phyloP scores from a whole-genome alignment of 2,888 invertebrate genomes.

The Campaea margaritaria region DNA sequence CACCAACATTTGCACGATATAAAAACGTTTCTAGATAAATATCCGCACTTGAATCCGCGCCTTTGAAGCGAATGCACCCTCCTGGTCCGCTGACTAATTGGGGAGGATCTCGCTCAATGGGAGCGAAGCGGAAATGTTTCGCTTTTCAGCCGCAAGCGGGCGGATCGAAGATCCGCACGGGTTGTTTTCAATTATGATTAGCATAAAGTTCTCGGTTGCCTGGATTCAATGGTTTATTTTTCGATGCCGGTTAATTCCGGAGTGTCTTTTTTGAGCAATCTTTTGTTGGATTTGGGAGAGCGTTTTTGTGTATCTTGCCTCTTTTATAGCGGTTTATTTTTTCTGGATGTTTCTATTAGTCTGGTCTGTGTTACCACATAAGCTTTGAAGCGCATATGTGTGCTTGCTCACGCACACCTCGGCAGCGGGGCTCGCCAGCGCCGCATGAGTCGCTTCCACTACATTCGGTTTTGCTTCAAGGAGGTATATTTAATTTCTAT shows the following conservation, averaged over 20 bases:
- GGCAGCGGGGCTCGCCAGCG: too few relatives aligned
- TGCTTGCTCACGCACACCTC: too few relatives aligned
- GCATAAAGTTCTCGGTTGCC: slow-evolving; percentile 21
- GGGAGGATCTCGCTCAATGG: slow-evolving; percentile 11
- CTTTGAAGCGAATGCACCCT: slow-evolving; percentile 12
- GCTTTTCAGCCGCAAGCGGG: slow-evolving; percentile 5
- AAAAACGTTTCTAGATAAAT: slow-evolving; percentile 33
- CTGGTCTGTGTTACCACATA: too few relatives aligned
- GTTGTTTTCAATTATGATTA: slow-evolving; percentile 24
- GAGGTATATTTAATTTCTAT: too few relatives aligned
- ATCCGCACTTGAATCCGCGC: slow-evolving; percentile 9
- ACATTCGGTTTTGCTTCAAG: too few relatives aligned
- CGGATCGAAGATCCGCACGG: slow-evolving; percentile 17
- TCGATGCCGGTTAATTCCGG: slow-evolving; percentile 2
- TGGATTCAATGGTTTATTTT: slow-evolving; percentile 16
- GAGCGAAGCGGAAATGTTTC: slow-evolving; percentile 12
- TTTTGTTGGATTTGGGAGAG: too few relatives aligned
- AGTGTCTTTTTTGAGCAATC: not conserved
- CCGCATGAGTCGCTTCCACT: too few relatives aligned
- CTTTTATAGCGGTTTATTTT: too few relatives aligned
- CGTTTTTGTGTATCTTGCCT: too few relatives aligned
- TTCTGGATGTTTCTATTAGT: too few relatives aligned
- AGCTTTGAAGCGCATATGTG: too few relatives aligned
- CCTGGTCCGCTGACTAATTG: slow-evolving; percentile 7
- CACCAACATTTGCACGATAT: slow-evolving; percentile 47